phyloP scores from a whole-genome alignment of 2,888 invertebrate genomes.

The Andrena marginata region DNA sequence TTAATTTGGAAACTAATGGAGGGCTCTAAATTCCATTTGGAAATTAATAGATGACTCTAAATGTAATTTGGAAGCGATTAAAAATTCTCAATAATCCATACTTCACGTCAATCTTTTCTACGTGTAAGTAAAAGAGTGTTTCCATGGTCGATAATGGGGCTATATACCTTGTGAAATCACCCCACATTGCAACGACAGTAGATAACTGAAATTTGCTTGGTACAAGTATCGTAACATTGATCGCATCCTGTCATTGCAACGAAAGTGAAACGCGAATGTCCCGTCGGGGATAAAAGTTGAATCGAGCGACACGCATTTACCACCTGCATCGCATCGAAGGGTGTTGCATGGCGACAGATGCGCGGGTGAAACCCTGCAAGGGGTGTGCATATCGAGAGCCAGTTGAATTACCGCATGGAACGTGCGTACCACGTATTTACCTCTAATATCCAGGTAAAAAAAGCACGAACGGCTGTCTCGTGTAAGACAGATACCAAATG shows the following conservation, averaged over 20 bases:
- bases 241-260: background rate
- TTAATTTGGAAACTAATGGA: background rate
- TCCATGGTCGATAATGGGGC: no score
- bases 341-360: constrained; percentile 75
- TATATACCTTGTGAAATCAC: no score
- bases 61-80: no score
- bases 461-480: constrained; percentile 35
- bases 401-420: constrained; percentile 61
- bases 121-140: no score
- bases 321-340: constrained; percentile 65
- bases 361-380: constrained; percentile 76
- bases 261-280: constrained; percentile 32
- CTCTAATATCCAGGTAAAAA: constrained; percentile 27
- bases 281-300: background rate
- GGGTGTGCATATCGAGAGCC: constrained; percentile 56
- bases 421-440: constrained; percentile 52
- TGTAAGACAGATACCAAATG: constrained; percentile 31
- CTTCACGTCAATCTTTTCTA: no score
- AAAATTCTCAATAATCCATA: no score
- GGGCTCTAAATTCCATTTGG: no score
- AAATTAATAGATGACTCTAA: no score
- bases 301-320: constrained; percentile 53
- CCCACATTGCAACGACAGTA: no score
- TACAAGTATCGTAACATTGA: background rate
- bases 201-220: background rate